Percentiles rank a stretch among this genome's conserved stretches.
Conservation (phyloP, 2,797 vertebrate species). For the Gephyroberyx darwinii region DNA sequence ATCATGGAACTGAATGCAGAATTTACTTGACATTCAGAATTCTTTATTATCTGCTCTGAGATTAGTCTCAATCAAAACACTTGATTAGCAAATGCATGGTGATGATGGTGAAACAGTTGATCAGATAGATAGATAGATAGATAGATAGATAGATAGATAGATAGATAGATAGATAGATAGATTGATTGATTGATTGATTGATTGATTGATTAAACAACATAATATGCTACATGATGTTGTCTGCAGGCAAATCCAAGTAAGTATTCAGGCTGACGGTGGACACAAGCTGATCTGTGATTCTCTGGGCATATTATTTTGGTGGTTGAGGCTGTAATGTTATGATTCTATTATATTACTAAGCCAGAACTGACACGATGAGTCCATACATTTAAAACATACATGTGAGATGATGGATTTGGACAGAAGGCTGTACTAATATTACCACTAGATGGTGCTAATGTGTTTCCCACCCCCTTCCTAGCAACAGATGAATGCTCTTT, state of each 20-base stretch:
- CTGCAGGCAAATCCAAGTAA: background rate
- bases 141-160: constrained; percentile 20
- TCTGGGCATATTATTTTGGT: background rate
- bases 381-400: background rate
- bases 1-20: constrained; percentile 55
- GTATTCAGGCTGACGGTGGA: background rate
- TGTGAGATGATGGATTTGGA: constrained; percentile 1
- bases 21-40: constrained; percentile 68
- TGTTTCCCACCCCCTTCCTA: constrained; percentile 42
- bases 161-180: constrained; percentile 7
- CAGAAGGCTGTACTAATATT: constrained; percentile 33
- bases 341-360: background rate
- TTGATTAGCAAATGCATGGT: constrained; percentile 40
- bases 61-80: constrained; percentile 42
- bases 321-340: no score
- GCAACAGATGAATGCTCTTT: constrained; percentile 10
- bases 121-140: background rate
- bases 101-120: background rate
- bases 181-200: background rate
- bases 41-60: constrained; percentile 48
- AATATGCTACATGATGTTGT: background rate
- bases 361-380: background rate
- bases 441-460: constrained; percentile 78
- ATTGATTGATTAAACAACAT: constrained; percentile 6
- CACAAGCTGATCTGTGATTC: background rate